Evolutionary conservation across 2,888 invertebrate genomes (phyloP), one percentile per base, ranked within the genome.

Genomic region (Amphimallon solstitiale): DNA sequence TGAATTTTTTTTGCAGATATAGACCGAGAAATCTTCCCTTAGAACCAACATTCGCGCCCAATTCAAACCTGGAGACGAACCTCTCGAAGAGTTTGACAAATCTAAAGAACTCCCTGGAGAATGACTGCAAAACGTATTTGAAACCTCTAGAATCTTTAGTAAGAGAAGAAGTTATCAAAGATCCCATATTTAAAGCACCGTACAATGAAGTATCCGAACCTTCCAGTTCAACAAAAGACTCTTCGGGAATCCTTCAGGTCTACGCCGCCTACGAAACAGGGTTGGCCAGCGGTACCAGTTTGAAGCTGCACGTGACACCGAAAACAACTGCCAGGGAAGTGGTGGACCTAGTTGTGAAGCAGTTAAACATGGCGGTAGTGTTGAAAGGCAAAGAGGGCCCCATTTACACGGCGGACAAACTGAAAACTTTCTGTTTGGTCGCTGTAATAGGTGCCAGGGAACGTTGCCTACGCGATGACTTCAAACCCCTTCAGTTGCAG

Each of bases 191-290:
- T 66, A 80, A 80, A 73, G 73, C 77, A 63, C 80, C 80, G 21
- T 75, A 71, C 65, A 63, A 69, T 12, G 56, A 52, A 1, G 71
- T 72, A 12, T 69, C 66, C 5, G 67, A 71, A 21, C 74, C 76
- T 48, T 73, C 76, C 2, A 77, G 75, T 48, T 64, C 56, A 6
- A 63, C 59, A 48, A 80, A 80, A 69, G 79, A 81, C 9, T 74
- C 76, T 52, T 71, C 77, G 3, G 82, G 81, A 9, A 83, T 82
- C 66, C 68, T 82, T 35, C 89, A 97, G 86, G 96, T 98, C 5
- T 97, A 92, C 79, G 97, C 97, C 4, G 97, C 98, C 0, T 98
- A 98, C 81, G 94, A 97, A 73, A 97, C 96, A 0, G 98, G 98
- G 6, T 84, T 98, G 72, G 94, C 96, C 1, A 90, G 90, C 68